Conservation (phyloP, 1,140 invertebrate species). For the Drosophila fuyamai region DNA sequence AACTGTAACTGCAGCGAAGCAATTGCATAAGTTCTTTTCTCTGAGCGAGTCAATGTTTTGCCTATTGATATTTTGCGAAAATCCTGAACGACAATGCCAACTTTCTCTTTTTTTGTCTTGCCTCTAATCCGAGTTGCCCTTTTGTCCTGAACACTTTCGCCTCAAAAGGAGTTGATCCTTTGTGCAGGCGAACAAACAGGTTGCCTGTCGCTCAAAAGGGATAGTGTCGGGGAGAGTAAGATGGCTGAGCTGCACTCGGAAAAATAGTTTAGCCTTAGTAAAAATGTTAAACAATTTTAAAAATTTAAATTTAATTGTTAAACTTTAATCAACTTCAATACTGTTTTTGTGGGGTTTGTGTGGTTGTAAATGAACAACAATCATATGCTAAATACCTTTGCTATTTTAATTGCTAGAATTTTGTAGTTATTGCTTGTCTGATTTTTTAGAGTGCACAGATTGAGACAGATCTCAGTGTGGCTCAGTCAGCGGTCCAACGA, state of each 20-base stretch:
- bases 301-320: no score
- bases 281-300: no score
- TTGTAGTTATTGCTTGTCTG: no score
- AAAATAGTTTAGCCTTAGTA: neutral
- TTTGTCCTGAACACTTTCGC: constrained; percentile 48
- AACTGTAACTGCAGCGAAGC: constrained; percentile 61
- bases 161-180: constrained; percentile 49
- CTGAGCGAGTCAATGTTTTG: constrained; percentile 56
- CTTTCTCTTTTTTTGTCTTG: constrained; percentile 72
- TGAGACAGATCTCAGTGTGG: constrained; percentile 34
- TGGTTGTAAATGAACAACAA: no score
- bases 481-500: constrained; percentile 57
- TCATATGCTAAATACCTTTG: no score
- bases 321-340: no score
- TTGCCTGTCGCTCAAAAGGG: constrained; percentile 32
- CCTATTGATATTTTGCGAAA: constrained; percentile 62
- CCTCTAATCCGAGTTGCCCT: constrained; percentile 58
- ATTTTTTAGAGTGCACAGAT: constrained; percentile 14
- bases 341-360: no score
- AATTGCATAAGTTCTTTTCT: constrained; percentile 63
- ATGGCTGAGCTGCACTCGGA: constrained; percentile 1
- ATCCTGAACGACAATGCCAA: constrained; percentile 49
- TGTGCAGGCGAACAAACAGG: constrained; percentile 44
- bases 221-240: neutral
- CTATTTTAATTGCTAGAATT: no score